Conservation (phyloP, 1,140 invertebrate species). For the Pseudomyrmex dendroicus region DNA sequence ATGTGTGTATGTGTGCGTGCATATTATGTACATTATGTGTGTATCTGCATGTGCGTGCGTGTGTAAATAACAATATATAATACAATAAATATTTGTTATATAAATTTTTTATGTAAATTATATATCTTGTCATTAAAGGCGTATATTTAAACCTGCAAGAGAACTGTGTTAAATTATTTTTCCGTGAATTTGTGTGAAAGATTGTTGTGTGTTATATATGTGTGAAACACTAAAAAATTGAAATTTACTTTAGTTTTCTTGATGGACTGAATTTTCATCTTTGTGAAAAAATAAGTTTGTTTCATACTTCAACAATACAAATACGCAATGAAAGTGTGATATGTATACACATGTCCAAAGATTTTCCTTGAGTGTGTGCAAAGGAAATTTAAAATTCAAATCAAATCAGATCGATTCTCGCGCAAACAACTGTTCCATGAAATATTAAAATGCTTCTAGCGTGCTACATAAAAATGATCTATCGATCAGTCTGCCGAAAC, state of each 20-base stretch:
- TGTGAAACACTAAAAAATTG: background rate
- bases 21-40: no score
- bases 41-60: no score
- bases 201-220: no score
- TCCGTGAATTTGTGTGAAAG: slow-evolving; percentile 21
- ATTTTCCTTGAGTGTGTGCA: background rate
- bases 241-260: background rate
- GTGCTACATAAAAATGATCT: background rate
- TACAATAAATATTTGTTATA: slow-evolving; percentile 62
- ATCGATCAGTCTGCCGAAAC: background rate
- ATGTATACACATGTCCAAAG: no score
- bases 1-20: no score
- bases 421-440: slow-evolving; percentile 51
- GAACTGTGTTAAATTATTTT: slow-evolving; percentile 40
- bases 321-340: no score
- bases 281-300: no score
- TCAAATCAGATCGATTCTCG: background rate
- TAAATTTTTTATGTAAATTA: slow-evolving; percentile 70
- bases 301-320: no score
- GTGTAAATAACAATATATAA: slow-evolving; percentile 5
- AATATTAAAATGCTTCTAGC: slow-evolving; percentile 60
- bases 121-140: slow-evolving; percentile 31
- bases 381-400: slow-evolving; percentile 61
- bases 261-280: no score
- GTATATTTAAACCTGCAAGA: slow-evolving; percentile 65